A percentile compares a stretch with the other conserved stretches of the same genome.
These are phyloP conservation scores for Bombus polaris DNA, from an alignment of 1,140 invertebrate species.

Conservation along the genomic window DNA sequence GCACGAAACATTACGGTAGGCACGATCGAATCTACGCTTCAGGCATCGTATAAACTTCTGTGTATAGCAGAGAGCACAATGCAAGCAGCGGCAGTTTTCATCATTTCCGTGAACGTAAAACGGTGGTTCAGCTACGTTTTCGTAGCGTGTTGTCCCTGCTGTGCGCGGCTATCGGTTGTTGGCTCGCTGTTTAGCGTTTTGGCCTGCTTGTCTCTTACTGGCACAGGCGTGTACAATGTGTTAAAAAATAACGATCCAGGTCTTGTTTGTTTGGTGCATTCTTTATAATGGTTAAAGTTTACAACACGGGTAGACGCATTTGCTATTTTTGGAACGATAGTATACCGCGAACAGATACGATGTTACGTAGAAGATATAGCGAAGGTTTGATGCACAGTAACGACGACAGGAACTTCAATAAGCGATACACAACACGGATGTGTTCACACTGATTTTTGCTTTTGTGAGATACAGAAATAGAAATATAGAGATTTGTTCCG, in stretches of 20 bases:
- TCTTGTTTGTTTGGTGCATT: no score
- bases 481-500: background rate
- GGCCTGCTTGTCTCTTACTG: background rate
- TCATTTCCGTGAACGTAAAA: slow-evolving; percentile 43
- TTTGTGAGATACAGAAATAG: no score
- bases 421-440: no score
- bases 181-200: background rate
- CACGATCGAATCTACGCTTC: slow-evolving; percentile 38
- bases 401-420: no score
- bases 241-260: background rate
- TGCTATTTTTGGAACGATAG: no score
- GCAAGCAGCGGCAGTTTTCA: slow-evolving; percentile 9
- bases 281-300: no score
- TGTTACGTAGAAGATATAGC: no score
- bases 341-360: no score
- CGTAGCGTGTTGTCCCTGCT: background rate
- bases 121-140: slow-evolving; percentile 7
- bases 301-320: no score
- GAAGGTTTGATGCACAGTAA: no score
- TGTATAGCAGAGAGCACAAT: background rate
- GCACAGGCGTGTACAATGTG: background rate
- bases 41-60: background rate
- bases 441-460: no score
- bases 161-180: no score
- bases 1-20: slow-evolving; percentile 25